phyloP scores from a whole-genome alignment of 2,888 invertebrate genomes.

The Cerceris rybyensis region DNA sequence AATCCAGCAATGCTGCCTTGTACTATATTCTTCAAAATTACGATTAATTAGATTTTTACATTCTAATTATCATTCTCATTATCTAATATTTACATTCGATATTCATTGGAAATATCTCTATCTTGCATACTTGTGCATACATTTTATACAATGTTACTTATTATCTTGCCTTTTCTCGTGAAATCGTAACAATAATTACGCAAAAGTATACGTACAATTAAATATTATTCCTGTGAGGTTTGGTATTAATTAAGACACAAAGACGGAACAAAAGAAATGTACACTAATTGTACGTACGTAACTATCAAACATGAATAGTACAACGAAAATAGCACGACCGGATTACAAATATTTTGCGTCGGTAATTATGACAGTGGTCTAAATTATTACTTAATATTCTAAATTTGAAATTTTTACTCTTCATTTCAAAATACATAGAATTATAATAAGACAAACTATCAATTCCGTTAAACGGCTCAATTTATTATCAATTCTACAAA shows the following conservation, averaged over 20 bases:
- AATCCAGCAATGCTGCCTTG: slow-evolving; percentile 60
- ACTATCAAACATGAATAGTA: slow-evolving; percentile 21
- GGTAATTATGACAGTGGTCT: slow-evolving; percentile 6
- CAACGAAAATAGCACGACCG: slow-evolving; percentile 7
- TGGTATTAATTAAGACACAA: slow-evolving; percentile 11
- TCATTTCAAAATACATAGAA: too few relatives aligned
- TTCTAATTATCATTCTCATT: slow-evolving; percentile 29
- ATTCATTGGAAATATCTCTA: slow-evolving; percentile 25
- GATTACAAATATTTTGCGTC: not conserved
- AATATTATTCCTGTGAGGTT: not conserved
- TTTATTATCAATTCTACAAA: too few relatives aligned
- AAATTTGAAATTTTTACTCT: not conserved
- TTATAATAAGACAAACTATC: too few relatives aligned
- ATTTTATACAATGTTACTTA: slow-evolving; percentile 44
- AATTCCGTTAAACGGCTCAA: too few relatives aligned
- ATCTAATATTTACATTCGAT: slow-evolving; percentile 60
- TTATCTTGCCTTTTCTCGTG: not conserved
- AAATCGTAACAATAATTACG: slow-evolving; percentile 15
- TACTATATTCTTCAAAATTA: slow-evolving; percentile 57
- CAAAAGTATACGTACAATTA: slow-evolving; percentile 10
- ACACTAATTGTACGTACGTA: slow-evolving; percentile 14
- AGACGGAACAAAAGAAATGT: slow-evolving; percentile 32
- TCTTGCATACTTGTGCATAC: slow-evolving; percentile 40
- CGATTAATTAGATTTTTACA: slow-evolving; percentile 42
- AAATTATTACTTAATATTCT: not conserved